Evolutionary conservation across 2,797 vertebrate genomes (phyloP), one percentile per base, ranked within the genome.

Genomic region (Darevskia mixta): DNA sequence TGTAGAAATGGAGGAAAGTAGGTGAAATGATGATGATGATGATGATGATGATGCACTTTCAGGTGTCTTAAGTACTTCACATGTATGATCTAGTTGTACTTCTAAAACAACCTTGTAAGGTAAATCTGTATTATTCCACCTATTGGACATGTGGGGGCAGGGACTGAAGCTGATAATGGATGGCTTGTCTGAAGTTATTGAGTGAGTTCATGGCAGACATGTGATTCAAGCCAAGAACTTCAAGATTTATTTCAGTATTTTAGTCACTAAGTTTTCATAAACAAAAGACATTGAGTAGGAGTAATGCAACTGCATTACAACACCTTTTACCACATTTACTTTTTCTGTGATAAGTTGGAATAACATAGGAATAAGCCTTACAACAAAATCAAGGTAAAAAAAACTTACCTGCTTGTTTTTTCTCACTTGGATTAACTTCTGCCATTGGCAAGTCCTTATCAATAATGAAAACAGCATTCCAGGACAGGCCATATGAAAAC

Each of bases 401-500:
- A 0, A n/a, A 17, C 32, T 80, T 32, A 3, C 29, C 15, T 13
- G 3, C 58, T 72, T 41, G 45, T 81, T 81, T 66, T 66, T 61
- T 43, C 69, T 81, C 69, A 61, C n/a, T 79, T 79, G 66, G 20
- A 69, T n/a, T 35, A 78, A 41, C 4, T 76, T 64, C 23, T 86
- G 32, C 9, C 66, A 86, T 83, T 35, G 25, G n/a, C 20, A 88
- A 83, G 69, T 43, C 73, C 79, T 10, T 61, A n/a, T 35, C 61
- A 90, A 82, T 88, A 83, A 49, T 82, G 69, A 86, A 86, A 91
- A 82, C 35, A 71, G 35, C 5, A 61, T 5, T 45, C 3, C 29
- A 82, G 17, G 20, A 64, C 17, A 83, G 32, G 82, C 91, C 11
- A 45, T 38, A 61, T 43, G 64, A 89, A 88, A 89, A 88, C 2